A percentile compares a stretch with the other conserved stretches of the same genome.
Evolutionary conservation across 1,140 invertebrate species (phyloP).

Genomic region (Drosophila obscura): DNA sequence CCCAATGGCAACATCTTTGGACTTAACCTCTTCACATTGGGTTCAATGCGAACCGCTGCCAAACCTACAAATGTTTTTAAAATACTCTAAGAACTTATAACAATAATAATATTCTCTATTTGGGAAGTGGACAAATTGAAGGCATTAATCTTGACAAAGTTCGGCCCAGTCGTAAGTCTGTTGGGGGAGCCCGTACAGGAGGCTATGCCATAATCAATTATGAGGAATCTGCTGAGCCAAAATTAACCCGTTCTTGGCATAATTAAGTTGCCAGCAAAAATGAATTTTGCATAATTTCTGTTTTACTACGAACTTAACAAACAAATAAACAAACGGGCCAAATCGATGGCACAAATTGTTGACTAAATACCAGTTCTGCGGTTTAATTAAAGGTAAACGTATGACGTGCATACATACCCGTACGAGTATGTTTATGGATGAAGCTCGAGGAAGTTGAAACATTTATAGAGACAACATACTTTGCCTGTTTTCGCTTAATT

Average conservation of each 20-base stretch:
- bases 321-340: constrained; percentile 18
- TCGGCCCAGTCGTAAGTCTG: constrained; percentile 1
- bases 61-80: constrained; percentile 50
- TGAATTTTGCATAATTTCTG: constrained; percentile 61
- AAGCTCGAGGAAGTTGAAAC: constrained; percentile 50
- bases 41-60: constrained; percentile 75
- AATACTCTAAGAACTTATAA: constrained; percentile 21
- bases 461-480: constrained; percentile 47
- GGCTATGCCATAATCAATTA: constrained; percentile 49
- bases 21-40: constrained; percentile 68
- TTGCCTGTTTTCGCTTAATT: constrained; percentile 55
- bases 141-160: constrained; percentile 60
- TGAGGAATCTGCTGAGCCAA: constrained; percentile 7
- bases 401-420: constrained; percentile 6
- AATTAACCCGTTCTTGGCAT: constrained; percentile 67
- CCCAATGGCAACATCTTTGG: constrained; percentile 52
- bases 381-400: constrained; percentile 65
- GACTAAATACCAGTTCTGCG: constrained; percentile 66
- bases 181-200: constrained; percentile 25
- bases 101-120: constrained; percentile 1
- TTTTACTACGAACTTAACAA: constrained; percentile 26
- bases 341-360: constrained; percentile 49
- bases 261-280: constrained; percentile 50
- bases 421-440: constrained; percentile 26
- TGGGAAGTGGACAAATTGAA: constrained; percentile 64